Evolutionary conservation across 2,888 invertebrate species (phyloP).

Genomic region (Orthosia cruda): DNA sequence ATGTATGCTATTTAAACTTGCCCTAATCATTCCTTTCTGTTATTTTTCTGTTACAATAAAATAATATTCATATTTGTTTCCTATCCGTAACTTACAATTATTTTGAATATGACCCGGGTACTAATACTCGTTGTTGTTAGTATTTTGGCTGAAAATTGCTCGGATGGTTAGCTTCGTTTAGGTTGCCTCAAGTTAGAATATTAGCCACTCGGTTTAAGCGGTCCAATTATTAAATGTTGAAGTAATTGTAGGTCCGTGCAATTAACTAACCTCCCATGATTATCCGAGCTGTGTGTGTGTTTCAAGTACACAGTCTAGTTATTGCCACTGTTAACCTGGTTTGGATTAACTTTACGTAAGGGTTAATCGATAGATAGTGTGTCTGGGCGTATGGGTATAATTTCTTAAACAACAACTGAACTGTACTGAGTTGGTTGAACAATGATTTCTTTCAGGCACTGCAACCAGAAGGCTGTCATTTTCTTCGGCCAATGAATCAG

Average conservation of each 20-base stretch:
- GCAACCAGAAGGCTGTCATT: too few relatives aligned
- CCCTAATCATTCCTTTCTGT: too few relatives aligned
- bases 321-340: neutral
- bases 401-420: slow-evolving; percentile 1
- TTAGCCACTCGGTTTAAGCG: neutral
- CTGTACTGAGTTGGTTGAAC: neutral
- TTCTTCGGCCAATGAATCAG: too few relatives aligned
- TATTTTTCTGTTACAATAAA: too few relatives aligned
- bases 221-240: slow-evolving; percentile 1
- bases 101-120: too few relatives aligned
- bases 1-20: too few relatives aligned
- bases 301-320: neutral
- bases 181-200: neutral
- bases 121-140: neutral
- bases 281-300: neutral
- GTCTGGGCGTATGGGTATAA: neutral
- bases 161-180: neutral
- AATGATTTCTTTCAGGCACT: neutral
- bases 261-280: neutral
- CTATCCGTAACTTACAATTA: too few relatives aligned
- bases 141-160: neutral
- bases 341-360: neutral
- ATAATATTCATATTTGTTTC: too few relatives aligned
- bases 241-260: neutral
- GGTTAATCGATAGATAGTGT: neutral